Evolutionary conservation across 2,113 vertebrate species (phyloP), one percentile per base, ranked within the genome.

Genomic region (Psammodynastes pulverulentus): DNA sequence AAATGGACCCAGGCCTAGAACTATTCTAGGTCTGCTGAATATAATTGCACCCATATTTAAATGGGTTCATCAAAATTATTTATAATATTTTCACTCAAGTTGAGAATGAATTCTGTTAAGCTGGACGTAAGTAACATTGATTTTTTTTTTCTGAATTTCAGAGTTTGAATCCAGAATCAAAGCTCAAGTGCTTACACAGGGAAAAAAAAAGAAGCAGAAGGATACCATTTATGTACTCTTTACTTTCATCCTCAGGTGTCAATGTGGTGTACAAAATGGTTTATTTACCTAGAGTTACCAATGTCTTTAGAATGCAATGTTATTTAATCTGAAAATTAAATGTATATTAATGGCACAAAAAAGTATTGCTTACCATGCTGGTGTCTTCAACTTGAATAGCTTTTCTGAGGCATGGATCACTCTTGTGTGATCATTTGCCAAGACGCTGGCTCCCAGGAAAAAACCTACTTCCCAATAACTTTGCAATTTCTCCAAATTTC

Each of bases 391-490:
- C 96, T 98, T 99, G 97, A 99, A 99, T 93, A 99, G 99, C 91
- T 99, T 99, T 97, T 99, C 99, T 3, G 99, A 99, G 92, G 99
- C 99, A 89, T 99, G 98, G 96, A 99, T 99, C 93, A 99, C 99
- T 96, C 98, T 97, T 89, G 98, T 96, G 94, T 98, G 99, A 97
- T 99, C 99, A 86, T 98, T 99, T 95, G 99, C 99, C 95, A 99
- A 96, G 92, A 99, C 98, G 97, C 99, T 99, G 95, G 99, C 99
- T 1, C 98, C 99, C 94, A 99, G 96, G 96, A 99, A 99, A 97
- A 99, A 99, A 89, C 99, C 99, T 86, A 99, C 99, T 96, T 99
- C 99, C 99, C 99, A 99, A 97, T 99, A 99, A 96, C 99, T 99
- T 97, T 99, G 99, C 87, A 99, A 98, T 94, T 99, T 99, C 96